Evolutionary conservation across 2,888 invertebrate genomes (phyloP).

Genomic region (Choreutis nemorana): DNA sequence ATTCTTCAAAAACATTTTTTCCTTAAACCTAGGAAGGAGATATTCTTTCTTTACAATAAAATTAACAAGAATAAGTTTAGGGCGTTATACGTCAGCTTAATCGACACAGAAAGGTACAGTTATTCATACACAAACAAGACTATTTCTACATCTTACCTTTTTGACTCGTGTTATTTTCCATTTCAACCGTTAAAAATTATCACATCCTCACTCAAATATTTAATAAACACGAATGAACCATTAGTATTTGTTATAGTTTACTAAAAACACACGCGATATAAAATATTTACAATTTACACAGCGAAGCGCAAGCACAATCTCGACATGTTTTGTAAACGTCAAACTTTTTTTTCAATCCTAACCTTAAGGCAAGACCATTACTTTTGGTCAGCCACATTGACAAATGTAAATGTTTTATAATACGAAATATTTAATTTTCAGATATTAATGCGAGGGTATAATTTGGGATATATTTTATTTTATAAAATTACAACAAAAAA

Average conservation of each 20-base stretch:
- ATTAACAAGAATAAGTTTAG: constrained; percentile 12
- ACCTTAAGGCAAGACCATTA: too few species aligned
- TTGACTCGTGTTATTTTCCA: constrained; percentile 56
- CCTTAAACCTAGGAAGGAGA: too few species aligned
- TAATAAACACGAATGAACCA: constrained; percentile 7
- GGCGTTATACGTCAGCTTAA: constrained; percentile 32
- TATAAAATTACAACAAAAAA: too few species aligned
- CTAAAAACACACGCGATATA: constrained; percentile 9
- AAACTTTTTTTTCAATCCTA: constrained; percentile 3
- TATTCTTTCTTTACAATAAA: too few species aligned
- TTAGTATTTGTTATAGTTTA: too few species aligned
- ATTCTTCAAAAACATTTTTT: too few species aligned
- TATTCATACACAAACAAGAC: constrained; percentile 57
- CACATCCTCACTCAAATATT: constrained; percentile 43
- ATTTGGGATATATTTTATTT: too few species aligned
- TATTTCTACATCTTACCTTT: constrained; percentile 43
- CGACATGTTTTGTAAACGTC: constrained; percentile 7
- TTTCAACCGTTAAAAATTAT: constrained; percentile 36
- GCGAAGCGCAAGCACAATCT: constrained; percentile 2
- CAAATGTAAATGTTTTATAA: too few species aligned
- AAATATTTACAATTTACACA: constrained; percentile 1
- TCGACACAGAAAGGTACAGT: constrained; percentile 48
- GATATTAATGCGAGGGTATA: too few species aligned
- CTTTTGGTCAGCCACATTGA: too few species aligned
- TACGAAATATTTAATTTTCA: too few species aligned